Conservation (phyloP, 2,113 vertebrate species). For the Paradisaea rubra region DNA sequence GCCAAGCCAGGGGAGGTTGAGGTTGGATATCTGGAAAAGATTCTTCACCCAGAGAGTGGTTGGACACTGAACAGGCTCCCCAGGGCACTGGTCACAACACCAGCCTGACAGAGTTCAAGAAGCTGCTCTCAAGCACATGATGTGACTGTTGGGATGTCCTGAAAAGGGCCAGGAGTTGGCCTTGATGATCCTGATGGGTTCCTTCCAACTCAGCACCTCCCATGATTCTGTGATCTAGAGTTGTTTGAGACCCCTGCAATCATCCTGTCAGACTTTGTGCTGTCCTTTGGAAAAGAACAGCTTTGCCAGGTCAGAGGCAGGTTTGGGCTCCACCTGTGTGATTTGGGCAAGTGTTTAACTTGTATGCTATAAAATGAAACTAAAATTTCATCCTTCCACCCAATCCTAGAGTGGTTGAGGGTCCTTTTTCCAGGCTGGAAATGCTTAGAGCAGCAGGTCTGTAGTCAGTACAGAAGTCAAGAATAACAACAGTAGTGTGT, state of each 20-base stretch:
- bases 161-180: background rate
- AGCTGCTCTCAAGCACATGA: fast-evolving
- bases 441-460: background rate
- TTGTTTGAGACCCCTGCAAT: background rate
- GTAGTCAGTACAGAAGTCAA: background rate
- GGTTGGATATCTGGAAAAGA: background rate
- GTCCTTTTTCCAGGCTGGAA: background rate
- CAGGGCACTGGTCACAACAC: background rate
- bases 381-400: background rate
- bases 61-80: background rate
- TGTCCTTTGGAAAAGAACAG: background rate
- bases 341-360: background rate
- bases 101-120: background rate
- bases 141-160: background rate
- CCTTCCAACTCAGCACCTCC: background rate
- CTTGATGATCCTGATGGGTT: background rate
- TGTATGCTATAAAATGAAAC: background rate
- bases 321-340: background rate
- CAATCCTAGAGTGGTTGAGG: fast-evolving
- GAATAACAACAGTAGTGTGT: background rate
- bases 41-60: background rate
- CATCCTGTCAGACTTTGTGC: background rate
- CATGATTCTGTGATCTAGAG: background rate
- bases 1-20: background rate
- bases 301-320: background rate